Base-by-base conservation (phyloP, 2,888 invertebrate genomes). In the Phengaris arion region DNA sequence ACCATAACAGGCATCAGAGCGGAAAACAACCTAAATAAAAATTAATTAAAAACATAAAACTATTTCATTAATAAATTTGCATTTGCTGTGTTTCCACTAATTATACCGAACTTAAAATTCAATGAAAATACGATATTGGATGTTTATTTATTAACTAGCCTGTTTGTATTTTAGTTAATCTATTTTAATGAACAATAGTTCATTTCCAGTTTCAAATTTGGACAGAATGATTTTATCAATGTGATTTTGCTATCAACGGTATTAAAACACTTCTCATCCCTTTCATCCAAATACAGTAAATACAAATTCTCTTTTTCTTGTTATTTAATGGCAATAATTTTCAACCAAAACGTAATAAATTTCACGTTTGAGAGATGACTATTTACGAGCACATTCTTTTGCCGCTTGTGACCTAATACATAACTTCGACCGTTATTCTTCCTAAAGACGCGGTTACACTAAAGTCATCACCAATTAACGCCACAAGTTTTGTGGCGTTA, bases 61-160 rank as follows among this genome's bases (percentile, higher is more conserved):
- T 45, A 64, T 64, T 64, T 64, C 35, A 64, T 64, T 64, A 64
- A 9, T 13, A 6, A 64, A 64, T 64, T 55, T 64, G 10, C 64
- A 45, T 45, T 64, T 35, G 9, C 12, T 68, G 22, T 13, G 15
- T 69, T 15, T 69, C 15, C 48, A 48, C 69, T 69, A 69, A 69
- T 69, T 69, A 69, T 46, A 8, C 45, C n/a, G 46, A 68, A 68
- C 13, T 69, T 69, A 1, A 69, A 69, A 69, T 69, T 48, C 46
- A 69, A 69, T 48, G 46, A 48, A 48, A 69, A 48, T 69, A 13
- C n/a, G 46, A 45, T n/a, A 69, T 69, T 64, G 35, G 64, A 64
- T 64, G 45, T 64, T 12, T 45, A 64, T 64, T 64, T 45, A 64
- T 64, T 64, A 64, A 45, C 64, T 12, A 9, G 22, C 10, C 35